These are phyloP conservation scores for Melipona quadrifasciata DNA, from an alignment of 1,140 invertebrate species.

Conservation along the genomic window DNA sequence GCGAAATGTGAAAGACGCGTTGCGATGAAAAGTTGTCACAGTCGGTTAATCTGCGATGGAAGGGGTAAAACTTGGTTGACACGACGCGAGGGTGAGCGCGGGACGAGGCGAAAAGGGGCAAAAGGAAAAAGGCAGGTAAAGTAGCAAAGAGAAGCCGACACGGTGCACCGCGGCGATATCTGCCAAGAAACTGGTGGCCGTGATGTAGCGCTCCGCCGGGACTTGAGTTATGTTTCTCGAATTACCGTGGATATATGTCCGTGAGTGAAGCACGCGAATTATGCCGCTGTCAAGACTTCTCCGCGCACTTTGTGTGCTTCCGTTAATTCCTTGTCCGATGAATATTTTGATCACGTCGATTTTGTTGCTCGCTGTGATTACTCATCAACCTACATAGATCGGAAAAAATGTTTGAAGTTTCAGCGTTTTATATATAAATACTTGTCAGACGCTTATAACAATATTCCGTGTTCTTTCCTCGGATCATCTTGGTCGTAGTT, in stretches of 20 bases:
- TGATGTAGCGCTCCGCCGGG: slow-evolving; percentile 55
- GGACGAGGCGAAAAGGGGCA: slow-evolving; percentile 4
- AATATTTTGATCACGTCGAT: slow-evolving; percentile 25
- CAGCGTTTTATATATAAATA: background rate
- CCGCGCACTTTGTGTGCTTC: background rate
- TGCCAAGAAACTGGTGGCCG: slow-evolving; percentile 58
- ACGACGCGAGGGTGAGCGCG: background rate
- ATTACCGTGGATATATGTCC: slow-evolving; percentile 58
- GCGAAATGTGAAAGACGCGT: slow-evolving; percentile 14
- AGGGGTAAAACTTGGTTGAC: slow-evolving; percentile 33
- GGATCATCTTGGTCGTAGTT: background rate
- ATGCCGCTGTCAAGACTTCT: slow-evolving; percentile 44
- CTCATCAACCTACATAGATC: background rate
- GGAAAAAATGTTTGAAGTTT: background rate
- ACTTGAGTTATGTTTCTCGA: slow-evolving; percentile 65
- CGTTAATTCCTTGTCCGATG: slow-evolving; percentile 25
- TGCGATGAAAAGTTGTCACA: slow-evolving; percentile 55
- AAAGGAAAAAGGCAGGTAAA: slow-evolving; percentile 55
- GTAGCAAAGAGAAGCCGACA: slow-evolving; percentile 65
- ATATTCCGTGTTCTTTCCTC: background rate
- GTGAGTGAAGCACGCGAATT: slow-evolving; percentile 55
- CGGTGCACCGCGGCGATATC: slow-evolving; percentile 52
- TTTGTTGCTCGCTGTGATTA: no score
- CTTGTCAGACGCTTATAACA: background rate
- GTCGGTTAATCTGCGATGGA: slow-evolving; percentile 20